Evolutionary conservation across 2,797 vertebrate genomes (phyloP).

Genomic region (Psittacula derbiana): DNA sequence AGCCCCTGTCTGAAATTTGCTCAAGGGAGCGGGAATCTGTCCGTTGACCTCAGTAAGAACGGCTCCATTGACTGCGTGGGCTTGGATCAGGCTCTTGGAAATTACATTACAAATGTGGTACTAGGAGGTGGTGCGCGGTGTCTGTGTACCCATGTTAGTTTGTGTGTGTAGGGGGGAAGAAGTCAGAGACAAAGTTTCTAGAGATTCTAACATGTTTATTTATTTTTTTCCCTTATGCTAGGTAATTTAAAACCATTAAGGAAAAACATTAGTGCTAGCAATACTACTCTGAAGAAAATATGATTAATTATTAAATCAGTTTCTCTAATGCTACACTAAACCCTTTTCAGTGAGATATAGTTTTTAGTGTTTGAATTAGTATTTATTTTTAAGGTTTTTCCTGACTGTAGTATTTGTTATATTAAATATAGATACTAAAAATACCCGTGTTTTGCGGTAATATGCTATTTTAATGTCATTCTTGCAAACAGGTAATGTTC

Average conservation of each 20-base stretch:
- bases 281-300: constrained; percentile 45
- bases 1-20: not conserved
- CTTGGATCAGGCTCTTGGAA: constrained; percentile 2
- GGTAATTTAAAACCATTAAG: constrained; percentile 45
- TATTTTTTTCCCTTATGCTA: not conserved
- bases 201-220: not conserved
- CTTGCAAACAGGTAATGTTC: not conserved
- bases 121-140: not conserved
- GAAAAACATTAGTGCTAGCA: constrained; percentile 29
- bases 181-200: not conserved
- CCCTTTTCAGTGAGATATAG: not conserved
- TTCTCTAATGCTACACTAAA: constrained; percentile 29
- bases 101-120: not conserved
- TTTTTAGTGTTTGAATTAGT: not conserved
- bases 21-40: not conserved
- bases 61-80: not conserved
- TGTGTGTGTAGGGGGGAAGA: fast-evolving
- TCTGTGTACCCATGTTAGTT: not conserved
- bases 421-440: not conserved
- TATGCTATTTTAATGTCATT: not conserved
- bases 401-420: not conserved
- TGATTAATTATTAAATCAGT: constrained; percentile 39
- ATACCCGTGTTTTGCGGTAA: not conserved
- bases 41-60: not conserved
- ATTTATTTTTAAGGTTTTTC: constrained; percentile 4